A percentile compares a stretch with the other conserved stretches of the same genome.
Conservation (phyloP, 2,113 vertebrate species). For the Pelusios castaneus region DNA sequence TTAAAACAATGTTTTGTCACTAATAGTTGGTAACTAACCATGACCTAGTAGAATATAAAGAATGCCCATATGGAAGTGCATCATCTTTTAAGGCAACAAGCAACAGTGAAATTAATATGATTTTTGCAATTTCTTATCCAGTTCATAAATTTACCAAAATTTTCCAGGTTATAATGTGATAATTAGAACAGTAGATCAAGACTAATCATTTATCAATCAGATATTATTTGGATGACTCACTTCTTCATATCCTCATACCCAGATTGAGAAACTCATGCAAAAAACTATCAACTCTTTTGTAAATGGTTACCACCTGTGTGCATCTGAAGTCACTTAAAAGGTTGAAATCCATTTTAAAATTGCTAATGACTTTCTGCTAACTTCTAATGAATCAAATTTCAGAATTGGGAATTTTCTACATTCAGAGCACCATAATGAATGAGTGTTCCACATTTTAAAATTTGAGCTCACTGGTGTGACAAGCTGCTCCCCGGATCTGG, state of each 20-base stretch:
- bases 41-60: neutral
- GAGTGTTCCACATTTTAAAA: too few species aligned
- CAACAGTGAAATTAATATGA: neutral
- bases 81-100: neutral
- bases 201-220: neutral
- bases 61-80: neutral
- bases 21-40: neutral
- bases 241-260: neutral
- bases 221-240: neutral
- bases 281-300: neutral
- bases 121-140: neutral
- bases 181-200: neutral
- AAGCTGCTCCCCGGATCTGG: too few species aligned
- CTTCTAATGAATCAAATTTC: too few species aligned
- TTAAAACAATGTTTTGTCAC: neutral
- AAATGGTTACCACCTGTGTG: neutral
- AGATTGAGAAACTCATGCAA: neutral
- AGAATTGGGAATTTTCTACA: too few species aligned
- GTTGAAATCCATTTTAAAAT: too few species aligned
- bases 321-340: neutral
- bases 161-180: neutral
- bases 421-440: too few species aligned
- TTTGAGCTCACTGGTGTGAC: too few species aligned
- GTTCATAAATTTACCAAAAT: neutral
- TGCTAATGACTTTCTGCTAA: too few species aligned